phyloP scores from a whole-genome alignment of 2,113 vertebrate species.

The Chinchilla lanigera region DNA sequence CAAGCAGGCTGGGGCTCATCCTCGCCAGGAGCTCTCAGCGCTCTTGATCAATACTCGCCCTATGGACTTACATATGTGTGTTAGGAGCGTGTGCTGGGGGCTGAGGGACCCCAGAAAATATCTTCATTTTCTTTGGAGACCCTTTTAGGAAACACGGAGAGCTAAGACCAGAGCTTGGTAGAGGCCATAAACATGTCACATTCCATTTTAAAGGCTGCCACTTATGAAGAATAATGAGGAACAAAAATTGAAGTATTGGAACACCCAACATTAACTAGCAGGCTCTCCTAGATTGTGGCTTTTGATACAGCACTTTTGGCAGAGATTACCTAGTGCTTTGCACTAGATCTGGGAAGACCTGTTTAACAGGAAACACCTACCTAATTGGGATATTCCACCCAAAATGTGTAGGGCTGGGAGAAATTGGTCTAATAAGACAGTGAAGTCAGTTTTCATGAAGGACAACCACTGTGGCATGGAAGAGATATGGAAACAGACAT shows the following conservation, averaged over 20 bases:
- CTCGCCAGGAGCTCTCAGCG: neutral
- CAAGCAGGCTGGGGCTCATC: neutral
- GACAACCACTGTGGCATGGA: neutral
- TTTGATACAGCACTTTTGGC: conserved; percentile 63
- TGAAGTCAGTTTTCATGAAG: neutral
- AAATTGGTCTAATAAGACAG: conserved; percentile 7
- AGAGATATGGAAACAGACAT: neutral
- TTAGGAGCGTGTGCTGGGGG: neutral
- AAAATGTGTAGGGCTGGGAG: conserved; percentile 42
- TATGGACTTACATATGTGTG: neutral
- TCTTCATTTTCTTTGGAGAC: neutral
- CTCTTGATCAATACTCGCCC: neutral
- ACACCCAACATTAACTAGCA: neutral
- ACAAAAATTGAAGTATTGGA: conserved; percentile 36
- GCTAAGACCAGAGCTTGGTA: neutral
- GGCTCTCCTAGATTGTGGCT: conserved; percentile 54
- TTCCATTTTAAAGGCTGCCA: conserved; percentile 12
- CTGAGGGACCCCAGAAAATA: neutral
- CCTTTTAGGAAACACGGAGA: neutral
- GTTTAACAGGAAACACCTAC: conserved; percentile 76
- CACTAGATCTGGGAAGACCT: conserved; percentile 68
- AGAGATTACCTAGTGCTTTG: conserved; percentile 19
- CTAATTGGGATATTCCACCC: conserved; percentile 58
- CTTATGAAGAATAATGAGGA: conserved; percentile 55
- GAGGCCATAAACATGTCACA: neutral